phyloP scores from a whole-genome alignment of 1,140 invertebrate genomes.

The Drosophila sechellia region DNA sequence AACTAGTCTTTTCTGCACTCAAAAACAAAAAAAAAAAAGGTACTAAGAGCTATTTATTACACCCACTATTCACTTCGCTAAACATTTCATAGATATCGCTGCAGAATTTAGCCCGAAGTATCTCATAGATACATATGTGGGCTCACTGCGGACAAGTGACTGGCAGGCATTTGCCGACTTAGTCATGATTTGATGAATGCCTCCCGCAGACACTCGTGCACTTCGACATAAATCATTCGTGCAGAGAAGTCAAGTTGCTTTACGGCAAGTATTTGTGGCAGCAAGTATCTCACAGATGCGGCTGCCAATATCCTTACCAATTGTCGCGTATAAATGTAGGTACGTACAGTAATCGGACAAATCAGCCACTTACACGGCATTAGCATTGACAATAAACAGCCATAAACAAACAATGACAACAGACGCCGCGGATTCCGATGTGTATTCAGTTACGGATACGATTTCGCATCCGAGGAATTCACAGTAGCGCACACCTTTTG shows the following conservation, averaged over 20 bases:
- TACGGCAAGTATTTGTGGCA: neutral
- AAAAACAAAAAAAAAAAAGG: neutral
- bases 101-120: neutral
- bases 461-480: constrained; percentile 25
- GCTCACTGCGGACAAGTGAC: constrained; percentile 23
- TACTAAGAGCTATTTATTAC: constrained; percentile 6
- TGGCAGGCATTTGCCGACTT: constrained; percentile 16
- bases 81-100: constrained; percentile 3
- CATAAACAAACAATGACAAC: constrained; percentile 46
- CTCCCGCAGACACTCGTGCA: constrained; percentile 21
- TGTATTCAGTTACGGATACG: neutral
- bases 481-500: constrained; percentile 33
- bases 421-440: constrained; percentile 27
- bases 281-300: constrained; percentile 1
- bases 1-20: neutral
- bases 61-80: constrained; percentile 9
- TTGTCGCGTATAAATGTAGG: neutral
- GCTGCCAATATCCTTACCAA: neutral
- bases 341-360: constrained; percentile 2
- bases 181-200: constrained; percentile 38
- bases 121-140: constrained; percentile 7
- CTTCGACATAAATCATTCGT: constrained; percentile 19
- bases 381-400: constrained; percentile 39
- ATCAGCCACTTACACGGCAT: constrained; percentile 63
- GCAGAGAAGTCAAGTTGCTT: constrained; percentile 4